A percentile compares a stretch with the other conserved stretches of the same genome.
Evolutionary conservation across 2,888 invertebrate species (phyloP).

Genomic region (Tipula helvola): DNA sequence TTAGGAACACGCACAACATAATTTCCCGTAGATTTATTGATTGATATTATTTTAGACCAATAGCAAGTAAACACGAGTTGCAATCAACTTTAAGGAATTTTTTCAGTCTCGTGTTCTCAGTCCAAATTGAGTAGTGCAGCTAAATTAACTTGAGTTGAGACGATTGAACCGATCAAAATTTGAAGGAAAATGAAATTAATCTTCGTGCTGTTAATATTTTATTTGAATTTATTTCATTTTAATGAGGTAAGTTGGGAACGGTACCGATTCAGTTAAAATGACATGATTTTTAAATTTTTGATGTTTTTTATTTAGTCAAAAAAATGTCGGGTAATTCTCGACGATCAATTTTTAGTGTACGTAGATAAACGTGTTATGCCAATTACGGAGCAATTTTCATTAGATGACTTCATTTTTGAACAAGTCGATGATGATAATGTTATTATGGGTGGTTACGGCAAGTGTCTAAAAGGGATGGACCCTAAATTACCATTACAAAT

Average conservation of each 20-base stretch:
- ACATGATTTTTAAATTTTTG: no score
- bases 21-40: no score
- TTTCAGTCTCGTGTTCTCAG: no score
- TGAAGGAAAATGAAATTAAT: background rate
- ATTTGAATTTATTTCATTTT: background rate
- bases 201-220: background rate
- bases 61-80: no score
- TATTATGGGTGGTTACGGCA: background rate
- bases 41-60: no score
- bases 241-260: background rate
- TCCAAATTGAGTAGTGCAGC: no score
- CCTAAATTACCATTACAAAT: background rate
- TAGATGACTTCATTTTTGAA: background rate
- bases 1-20: no score
- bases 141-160: no score
- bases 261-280: no score
- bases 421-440: background rate
- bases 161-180: background rate
- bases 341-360: background rate
- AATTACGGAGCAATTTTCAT: background rate
- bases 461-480: background rate
- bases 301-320: no score
- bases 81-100: no score
- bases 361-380: background rate
- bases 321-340: background rate